Evolutionary conservation across 1,140 invertebrate genomes (phyloP).

Genomic region (Frieseomelitta varia): DNA sequence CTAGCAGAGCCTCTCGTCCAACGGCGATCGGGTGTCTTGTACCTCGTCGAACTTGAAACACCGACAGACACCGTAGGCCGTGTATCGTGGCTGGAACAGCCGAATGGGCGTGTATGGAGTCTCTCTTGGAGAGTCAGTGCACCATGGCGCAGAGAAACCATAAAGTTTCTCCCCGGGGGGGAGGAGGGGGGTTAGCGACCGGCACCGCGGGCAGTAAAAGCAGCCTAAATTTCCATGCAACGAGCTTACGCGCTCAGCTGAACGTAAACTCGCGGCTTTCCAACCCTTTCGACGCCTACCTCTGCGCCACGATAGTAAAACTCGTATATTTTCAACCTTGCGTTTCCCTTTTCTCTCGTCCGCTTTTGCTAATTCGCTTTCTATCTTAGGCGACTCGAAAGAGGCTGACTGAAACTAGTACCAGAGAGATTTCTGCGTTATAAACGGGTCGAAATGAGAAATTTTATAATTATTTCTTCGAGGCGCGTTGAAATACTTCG

Average conservation of each 20-base stretch:
- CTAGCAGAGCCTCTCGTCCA: slow-evolving; percentile 28
- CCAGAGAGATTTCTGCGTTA: neutral
- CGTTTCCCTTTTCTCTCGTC: slow-evolving; percentile 6
- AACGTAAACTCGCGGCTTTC: slow-evolving; percentile 72
- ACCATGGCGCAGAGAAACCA: slow-evolving; percentile 58
- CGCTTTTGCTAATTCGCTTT: slow-evolving; percentile 31
- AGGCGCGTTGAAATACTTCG: neutral
- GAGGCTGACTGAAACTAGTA: neutral
- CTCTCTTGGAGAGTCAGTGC: slow-evolving; percentile 6
- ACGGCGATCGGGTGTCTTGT: slow-evolving; percentile 59
- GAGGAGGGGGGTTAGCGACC: slow-evolving; percentile 72
- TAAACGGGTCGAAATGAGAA: neutral
- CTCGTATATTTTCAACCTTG: neutral
- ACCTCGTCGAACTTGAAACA: slow-evolving; percentile 34
- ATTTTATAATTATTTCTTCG: neutral
- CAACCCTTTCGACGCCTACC: slow-evolving; percentile 2
- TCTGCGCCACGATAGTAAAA: slow-evolving; percentile 45
- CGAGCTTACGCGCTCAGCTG: slow-evolving; percentile 55
- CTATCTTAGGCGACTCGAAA: neutral
- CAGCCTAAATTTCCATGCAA: slow-evolving; percentile 71
- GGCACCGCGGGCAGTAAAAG: slow-evolving; percentile 69
- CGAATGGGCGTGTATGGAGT: slow-evolving; percentile 52
- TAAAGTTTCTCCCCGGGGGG: slow-evolving; percentile 78
- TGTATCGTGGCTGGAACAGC: slow-evolving; percentile 16
- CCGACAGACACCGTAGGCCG: neutral